Evolutionary conservation across 1,140 invertebrate genomes (phyloP), one percentile per base, ranked within the genome.

Genomic region (Mylabris phalerata): DNA sequence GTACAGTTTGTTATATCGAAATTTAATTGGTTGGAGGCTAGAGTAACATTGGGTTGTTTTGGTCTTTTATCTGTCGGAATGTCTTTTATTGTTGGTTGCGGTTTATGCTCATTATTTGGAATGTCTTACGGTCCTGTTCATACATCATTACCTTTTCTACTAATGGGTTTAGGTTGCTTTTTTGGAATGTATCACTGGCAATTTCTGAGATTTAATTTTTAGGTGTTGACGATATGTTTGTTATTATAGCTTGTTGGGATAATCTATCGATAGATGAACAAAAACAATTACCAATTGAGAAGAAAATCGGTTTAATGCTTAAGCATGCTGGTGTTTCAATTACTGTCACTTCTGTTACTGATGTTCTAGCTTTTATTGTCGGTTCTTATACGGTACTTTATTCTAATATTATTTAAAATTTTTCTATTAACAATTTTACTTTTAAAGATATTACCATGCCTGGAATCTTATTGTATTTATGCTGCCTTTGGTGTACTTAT

Each of bases 241-340:
- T 92, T 3, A 86, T 91, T 77, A 82, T 88, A 78, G 84, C 87
- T 57, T 84, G 82, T 69, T 87, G 84, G 84, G 79, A 83, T 60
- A 79, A 84, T 63, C 39, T n/a, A 42, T 9, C 11, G 2, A 0
- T 7, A 42, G 9, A 75, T 57, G 70, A 72, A 27, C 78, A 83
- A 66, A 70, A 73, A 13, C 67, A 74, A 24, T 77, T 80, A 55
- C 76, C 80, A 59, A 61, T 87, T 11, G 75, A 78, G 7, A 77
- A 84, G 65, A 80, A 80, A 71, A 75, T 89, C 43, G 87, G 81
- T 3, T 65, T 84, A 19, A 85, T 87, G 73, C 70, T 93, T 51
- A 83, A 87, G 70, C 85, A 88, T 67, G 89, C 88, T 19, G 90
- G 89, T 5, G 84, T 89, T 0, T 90, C 89, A 5, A 90, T 93